A percentile compares a stretch with the other conserved stretches of the same genome.
Evolutionary conservation across 2,797 vertebrate species (phyloP).

Genomic region (Falco cherrug): DNA sequence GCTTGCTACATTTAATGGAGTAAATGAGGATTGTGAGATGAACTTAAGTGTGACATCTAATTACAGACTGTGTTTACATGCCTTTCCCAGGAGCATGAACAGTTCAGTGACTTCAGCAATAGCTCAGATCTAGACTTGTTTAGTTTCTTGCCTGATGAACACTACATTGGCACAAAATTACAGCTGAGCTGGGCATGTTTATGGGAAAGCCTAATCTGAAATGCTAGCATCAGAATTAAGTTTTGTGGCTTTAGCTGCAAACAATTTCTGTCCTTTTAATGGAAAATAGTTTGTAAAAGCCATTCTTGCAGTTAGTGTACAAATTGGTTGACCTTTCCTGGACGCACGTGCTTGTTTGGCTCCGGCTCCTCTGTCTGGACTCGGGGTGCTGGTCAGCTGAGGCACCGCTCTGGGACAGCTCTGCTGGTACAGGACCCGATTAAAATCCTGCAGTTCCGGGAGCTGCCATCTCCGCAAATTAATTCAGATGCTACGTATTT

Average conservation of each 20-base stretch:
- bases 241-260: neutral
- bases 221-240: neutral
- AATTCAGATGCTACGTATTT: neutral
- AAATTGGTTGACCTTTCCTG: neutral
- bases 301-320: neutral
- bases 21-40: neutral
- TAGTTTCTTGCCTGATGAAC: neutral
- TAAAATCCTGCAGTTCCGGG: neutral
- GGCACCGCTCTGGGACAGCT: neutral
- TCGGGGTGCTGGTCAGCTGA: neutral
- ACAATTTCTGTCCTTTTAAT: neutral
- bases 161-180: neutral
- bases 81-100: neutral
- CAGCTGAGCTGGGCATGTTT: neutral
- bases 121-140: neutral
- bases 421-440: neutral
- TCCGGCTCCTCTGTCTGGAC: neutral
- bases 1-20: neutral
- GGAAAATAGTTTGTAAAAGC: neutral
- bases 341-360: neutral
- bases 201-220: neutral
- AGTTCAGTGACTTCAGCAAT: neutral
- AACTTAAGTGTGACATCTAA: neutral
- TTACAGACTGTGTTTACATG: neutral
- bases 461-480: neutral